Percentiles rank a stretch among this genome's conserved stretches.
Evolutionary conservation across 2,888 invertebrate species (phyloP).

Genomic region (Pocota personata): DNA sequence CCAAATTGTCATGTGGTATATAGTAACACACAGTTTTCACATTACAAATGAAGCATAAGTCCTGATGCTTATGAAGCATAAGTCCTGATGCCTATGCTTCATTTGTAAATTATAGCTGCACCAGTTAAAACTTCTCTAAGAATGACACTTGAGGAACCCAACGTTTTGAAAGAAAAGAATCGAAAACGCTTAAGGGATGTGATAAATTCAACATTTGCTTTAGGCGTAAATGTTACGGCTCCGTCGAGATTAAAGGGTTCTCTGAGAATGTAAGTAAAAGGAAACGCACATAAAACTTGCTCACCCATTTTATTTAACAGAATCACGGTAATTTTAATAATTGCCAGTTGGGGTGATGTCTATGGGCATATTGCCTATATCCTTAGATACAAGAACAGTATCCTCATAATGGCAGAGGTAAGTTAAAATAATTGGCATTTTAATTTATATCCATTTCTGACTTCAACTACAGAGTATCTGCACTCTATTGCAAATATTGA

Average conservation of each 20-base stretch:
- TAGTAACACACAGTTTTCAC: neutral
- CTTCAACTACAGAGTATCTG: constrained; percentile 23
- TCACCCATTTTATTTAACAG: neutral
- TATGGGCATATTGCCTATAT: constrained; percentile 1
- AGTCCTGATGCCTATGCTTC: neutral
- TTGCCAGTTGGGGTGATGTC: constrained; percentile 5
- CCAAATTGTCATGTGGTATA: neutral
- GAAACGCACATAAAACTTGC: neutral
- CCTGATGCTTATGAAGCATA: neutral
- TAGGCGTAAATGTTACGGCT: constrained; percentile 47
- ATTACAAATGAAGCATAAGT: neutral
- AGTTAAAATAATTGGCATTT: neutral
- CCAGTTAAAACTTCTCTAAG: neutral
- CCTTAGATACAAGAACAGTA: constrained; percentile 7
- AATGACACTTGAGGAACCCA: constrained; percentile 48
- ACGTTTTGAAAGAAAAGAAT: constrained; percentile 28
- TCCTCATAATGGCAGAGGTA: constrained; percentile 36
- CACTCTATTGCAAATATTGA: constrained; percentile 21
- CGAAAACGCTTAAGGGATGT: constrained; percentile 22
- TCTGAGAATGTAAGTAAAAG: constrained; percentile 29
- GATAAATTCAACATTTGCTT: neutral
- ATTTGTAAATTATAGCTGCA: neutral
- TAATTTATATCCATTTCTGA: neutral
- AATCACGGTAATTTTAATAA: constrained; percentile 1
- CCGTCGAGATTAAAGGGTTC: constrained; percentile 41